Conservation (phyloP, 2,797 vertebrate genomes). For the Sarcophilus harrisii region DNA sequence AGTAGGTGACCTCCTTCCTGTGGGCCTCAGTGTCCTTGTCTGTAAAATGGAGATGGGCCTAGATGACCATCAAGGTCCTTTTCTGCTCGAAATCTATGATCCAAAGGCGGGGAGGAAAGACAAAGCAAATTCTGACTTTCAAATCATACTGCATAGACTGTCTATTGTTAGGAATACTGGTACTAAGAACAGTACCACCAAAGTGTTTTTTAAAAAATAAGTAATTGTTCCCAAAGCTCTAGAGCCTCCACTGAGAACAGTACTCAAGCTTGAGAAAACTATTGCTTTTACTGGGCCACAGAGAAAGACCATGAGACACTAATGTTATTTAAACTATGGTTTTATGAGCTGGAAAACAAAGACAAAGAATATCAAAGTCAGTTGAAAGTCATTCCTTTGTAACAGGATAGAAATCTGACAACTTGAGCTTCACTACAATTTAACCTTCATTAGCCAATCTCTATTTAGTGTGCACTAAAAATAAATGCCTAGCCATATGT, state of each 20-base stretch:
- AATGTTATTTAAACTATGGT: constrained; percentile 1
- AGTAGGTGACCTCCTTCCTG: background rate
- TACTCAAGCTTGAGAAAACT: background rate
- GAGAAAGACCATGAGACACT: background rate
- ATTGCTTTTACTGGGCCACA: background rate
- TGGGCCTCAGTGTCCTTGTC: background rate
- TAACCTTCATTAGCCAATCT: constrained; percentile 50
- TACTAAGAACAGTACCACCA: background rate
- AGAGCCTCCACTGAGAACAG: background rate
- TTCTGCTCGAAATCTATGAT: background rate
- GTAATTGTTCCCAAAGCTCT: background rate
- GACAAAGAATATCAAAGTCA: background rate
- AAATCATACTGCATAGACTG: background rate
- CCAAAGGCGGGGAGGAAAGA: constrained; percentile 20
- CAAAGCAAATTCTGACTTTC: constrained; percentile 15
- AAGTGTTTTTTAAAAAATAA: background rate
- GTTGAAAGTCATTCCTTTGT: constrained; percentile 36
- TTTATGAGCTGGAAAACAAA: background rate
- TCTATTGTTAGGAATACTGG: background rate
- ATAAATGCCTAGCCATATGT: constrained; percentile 19
- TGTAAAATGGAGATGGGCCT: background rate
- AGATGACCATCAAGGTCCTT: background rate
- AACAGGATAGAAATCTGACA: constrained; percentile 18
- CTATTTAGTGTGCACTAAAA: constrained; percentile 32
- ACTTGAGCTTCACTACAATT: constrained; percentile 28